Evolutionary conservation across 2,797 vertebrate species (phyloP), one percentile per base, ranked within the genome.

Genomic region (Coregonus ussuriensis): DNA sequence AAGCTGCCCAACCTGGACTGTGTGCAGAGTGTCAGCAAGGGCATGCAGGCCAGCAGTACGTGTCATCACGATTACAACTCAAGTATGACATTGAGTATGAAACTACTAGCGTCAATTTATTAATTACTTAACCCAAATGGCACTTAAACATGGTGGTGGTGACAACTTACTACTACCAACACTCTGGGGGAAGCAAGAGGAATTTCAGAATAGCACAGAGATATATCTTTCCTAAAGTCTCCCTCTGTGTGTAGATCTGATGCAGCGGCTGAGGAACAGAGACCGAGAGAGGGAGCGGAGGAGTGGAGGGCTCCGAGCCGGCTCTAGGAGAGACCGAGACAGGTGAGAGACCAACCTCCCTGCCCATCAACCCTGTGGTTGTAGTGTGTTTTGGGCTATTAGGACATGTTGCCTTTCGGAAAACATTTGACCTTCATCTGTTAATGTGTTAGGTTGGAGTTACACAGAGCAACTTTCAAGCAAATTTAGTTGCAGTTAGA

Each of bases 41-140:
- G 98, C 84, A 98, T 99, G 86, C 98, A 99, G 92, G 98, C 98
- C 93, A 99, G 98, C 98, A 97, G 98, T 99, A 96, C 95, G 97
- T 97, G 90, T 89, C 82, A 91, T 86, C 84, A 92, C 91, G 91
- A 93, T 93, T 93, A 93, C 91, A 93, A 93, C 92, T 93, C 93
- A 93, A 93, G 92, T 93, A 93, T 93, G 93, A 90, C 88, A 67
- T 88, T 80, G 88, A 91, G 78, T 90, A 88, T 87, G 90, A 92
- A 91, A 91, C 85, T 91, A 91, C 53, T 73, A 70, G 37, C 25
- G 66, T 56, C 62, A 72, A 88, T 83, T 80, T 74, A 84, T 80
- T 72, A 80, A 81, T 79, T 81, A 85, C 74, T 85, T 79, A 54
- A 47, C 16, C 56, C 56, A 59, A 59, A 53, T 53, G 47, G 71